Evolutionary conservation across 2,888 invertebrate genomes (phyloP).

Genomic region (Clepsis dumicolana): DNA sequence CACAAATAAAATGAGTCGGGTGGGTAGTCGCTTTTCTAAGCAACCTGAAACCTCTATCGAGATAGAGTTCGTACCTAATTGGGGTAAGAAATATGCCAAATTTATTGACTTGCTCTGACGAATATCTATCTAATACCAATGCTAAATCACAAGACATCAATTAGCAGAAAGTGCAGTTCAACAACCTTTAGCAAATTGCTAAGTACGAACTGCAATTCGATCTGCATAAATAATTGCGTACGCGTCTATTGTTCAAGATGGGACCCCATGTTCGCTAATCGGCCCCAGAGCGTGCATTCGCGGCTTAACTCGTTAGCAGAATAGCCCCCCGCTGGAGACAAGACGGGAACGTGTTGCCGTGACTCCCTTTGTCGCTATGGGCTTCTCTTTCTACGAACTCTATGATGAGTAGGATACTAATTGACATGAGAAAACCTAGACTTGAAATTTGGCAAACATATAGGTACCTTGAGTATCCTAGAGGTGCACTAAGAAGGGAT

Average conservation of each 20-base stretch:
- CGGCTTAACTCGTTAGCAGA: constrained; percentile 64
- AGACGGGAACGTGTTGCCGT: background rate
- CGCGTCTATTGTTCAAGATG: constrained; percentile 42
- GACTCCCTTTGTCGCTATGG: background rate
- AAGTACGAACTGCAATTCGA: constrained; percentile 33
- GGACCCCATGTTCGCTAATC: constrained; percentile 57
- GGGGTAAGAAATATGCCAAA: background rate
- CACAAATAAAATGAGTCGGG: too few species aligned
- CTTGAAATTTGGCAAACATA: too few species aligned
- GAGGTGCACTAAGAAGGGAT: too few species aligned
- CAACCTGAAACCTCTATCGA: too few species aligned
- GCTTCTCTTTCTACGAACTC: background rate
- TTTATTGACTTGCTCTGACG: too few species aligned
- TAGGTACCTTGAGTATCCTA: too few species aligned
- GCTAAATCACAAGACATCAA: background rate
- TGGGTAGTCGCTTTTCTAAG: too few species aligned
- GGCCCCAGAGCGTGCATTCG: constrained; percentile 58
- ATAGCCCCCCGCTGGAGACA: constrained; percentile 13
- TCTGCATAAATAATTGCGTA: constrained; percentile 40
- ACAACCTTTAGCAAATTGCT: constrained; percentile 17
- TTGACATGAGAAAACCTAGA: too few species aligned
- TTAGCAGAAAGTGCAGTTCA: constrained; percentile 11
- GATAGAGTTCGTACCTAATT: background rate
- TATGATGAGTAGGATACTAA: background rate
- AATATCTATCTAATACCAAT: too few species aligned